Conservation (phyloP, 2,888 invertebrate species). For the Scelioninae gen. 2 region DNA sequence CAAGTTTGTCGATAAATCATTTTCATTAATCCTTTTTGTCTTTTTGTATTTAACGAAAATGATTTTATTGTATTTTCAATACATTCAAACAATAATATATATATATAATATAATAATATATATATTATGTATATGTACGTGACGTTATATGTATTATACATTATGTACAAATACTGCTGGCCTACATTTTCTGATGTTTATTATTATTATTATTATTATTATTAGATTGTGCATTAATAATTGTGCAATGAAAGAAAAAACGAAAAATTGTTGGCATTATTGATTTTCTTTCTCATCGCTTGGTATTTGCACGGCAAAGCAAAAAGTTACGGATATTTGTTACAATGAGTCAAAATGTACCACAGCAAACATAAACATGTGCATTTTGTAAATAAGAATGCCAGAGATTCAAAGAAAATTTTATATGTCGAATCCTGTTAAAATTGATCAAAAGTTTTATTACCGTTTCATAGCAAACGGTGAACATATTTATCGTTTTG, state of each 20-base stretch:
- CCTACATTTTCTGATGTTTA: too few species aligned
- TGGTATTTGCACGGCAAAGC: slow-evolving; percentile 17
- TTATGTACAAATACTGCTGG: too few species aligned
- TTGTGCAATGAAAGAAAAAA: background rate
- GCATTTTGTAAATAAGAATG: slow-evolving; percentile 28
- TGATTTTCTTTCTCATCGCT: slow-evolving; percentile 6
- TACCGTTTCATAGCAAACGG: slow-evolving; percentile 21
- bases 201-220: background rate
- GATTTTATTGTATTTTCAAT: too few species aligned
- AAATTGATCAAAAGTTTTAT: slow-evolving; percentile 31
- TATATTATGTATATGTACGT: too few species aligned
- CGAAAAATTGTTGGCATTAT: background rate
- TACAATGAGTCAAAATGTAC: slow-evolving; percentile 17
- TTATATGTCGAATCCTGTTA: slow-evolving; percentile 26
- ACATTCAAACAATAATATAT: too few species aligned
- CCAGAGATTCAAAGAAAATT: slow-evolving; percentile 23
- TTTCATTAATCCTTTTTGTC: too few species aligned
- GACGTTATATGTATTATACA: too few species aligned
- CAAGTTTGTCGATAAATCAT: too few species aligned
- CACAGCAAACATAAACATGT: background rate
- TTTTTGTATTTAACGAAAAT: too few species aligned
- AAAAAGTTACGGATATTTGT: slow-evolving; percentile 16
- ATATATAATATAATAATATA: too few species aligned
- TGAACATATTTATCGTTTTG: slow-evolving; percentile 24
- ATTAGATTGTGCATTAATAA: background rate